Evolutionary conservation across 2,113 vertebrate genomes (phyloP), one percentile per base, ranked within the genome.

Genomic region (Trachemys scripta): DNA sequence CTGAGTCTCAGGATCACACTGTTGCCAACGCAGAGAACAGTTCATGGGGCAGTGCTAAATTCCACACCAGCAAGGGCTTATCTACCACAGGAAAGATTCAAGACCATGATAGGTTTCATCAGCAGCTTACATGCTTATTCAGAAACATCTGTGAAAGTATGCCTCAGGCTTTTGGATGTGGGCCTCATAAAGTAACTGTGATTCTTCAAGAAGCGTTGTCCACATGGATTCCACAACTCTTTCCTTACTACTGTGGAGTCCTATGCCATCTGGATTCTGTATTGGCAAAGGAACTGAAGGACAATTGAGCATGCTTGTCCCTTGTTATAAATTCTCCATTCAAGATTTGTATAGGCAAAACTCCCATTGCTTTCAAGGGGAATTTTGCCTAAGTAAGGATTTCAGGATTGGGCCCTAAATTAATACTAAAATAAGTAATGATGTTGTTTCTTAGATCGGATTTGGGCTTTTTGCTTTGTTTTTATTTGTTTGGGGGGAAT

Each of bases 111-210:
- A 31, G 45, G 45, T 20, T 31, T 75, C 31, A 57, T 72, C n/a
- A 53, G 6, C 35, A n/a, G 27, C 62, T 85, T 16, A 59, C 45
- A 14, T 56, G 56, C 50, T 92, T 35, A 8, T 35, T 50, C 54
- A 1, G 3, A 56, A 56, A 24, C 12, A 9, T 42, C 54, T 1
- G 2, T 49, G 47, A 27, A 27, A 59, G 57, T 59, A 31, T 59
- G 1, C 2, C 6, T 56, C 3, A 57, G 49, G 56, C n/a, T 35
- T n/a, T 35, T 0, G 0, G 53, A 76, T 50, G 12, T 10, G 9
- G 9, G 20, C 24, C 49, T 27, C 9, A 31, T 59, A 31, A 29
- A 59, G 57, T 59, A 59, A 59, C 57, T 29, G 51, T 53, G 56
- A 10, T 57, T 57, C 24, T 57, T 80, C 5, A 7, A 17, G 2